These are phyloP conservation scores for Macrochelys suwanniensis DNA, from an alignment of 2,797 vertebrate species.

Conservation along the genomic window DNA sequence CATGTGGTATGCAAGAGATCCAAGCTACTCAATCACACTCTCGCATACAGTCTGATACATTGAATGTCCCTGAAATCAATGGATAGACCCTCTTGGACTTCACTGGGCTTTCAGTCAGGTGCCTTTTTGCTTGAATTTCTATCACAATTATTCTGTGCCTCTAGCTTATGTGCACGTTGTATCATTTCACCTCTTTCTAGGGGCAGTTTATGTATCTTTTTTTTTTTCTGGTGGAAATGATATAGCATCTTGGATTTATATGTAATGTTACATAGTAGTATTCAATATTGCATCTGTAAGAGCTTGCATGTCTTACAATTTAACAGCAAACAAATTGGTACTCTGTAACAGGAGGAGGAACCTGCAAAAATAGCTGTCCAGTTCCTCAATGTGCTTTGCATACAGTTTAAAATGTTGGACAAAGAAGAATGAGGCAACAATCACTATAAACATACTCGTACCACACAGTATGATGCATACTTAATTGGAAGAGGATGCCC, in stretches of 20 bases:
- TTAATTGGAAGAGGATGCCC: neutral
- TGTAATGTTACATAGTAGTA: neutral
- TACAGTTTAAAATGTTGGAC: neutral
- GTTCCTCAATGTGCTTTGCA: neutral
- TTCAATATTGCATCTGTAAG: neutral
- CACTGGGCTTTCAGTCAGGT: neutral
- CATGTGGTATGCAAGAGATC: fast-evolving
- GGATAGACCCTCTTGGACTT: neutral
- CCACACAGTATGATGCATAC: neutral
- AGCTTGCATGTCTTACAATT: neutral
- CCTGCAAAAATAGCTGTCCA: neutral
- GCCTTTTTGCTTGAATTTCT: neutral
- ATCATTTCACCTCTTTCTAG: fast-evolving
- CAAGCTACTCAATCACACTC: neutral
- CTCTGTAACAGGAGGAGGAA: neutral
- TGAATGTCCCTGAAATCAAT: neutral
- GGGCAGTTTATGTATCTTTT: fast-evolving
- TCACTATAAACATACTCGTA: neutral
- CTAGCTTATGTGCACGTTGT: neutral
- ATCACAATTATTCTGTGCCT: neutral
- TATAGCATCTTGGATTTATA: neutral
- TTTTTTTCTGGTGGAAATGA: neutral
- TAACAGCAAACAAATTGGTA: neutral
- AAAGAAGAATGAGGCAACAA: neutral
- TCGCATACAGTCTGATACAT: too few species aligned